Evolutionary conservation across 2,797 vertebrate species (phyloP).

Genomic region (Balearica regulorum): DNA sequence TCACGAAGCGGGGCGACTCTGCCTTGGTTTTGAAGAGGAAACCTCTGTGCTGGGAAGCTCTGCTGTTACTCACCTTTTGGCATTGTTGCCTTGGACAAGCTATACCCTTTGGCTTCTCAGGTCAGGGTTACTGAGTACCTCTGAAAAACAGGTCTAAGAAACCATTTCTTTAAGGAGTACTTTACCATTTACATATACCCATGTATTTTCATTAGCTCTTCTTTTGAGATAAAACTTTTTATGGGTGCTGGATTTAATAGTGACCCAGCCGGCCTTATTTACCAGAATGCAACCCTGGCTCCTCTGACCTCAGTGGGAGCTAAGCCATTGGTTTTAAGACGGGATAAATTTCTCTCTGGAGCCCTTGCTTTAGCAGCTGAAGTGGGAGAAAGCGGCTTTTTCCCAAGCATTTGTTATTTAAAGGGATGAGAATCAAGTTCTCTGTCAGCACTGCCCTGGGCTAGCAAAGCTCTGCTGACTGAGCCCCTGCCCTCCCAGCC

Average conservation of each 20-base stretch:
- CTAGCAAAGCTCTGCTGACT: neutral
- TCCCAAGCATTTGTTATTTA: neutral
- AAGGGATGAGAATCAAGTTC: neutral
- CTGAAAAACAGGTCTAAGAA: neutral
- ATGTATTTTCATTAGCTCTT: neutral
- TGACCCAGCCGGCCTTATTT: neutral
- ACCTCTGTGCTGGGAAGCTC: neutral
- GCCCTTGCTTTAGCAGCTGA: neutral
- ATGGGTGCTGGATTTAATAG: neutral
- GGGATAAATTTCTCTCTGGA: neutral
- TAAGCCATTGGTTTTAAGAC: neutral
- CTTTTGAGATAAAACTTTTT: neutral
- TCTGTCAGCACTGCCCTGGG: neutral
- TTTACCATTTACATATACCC: neutral
- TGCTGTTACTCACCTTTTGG: neutral
- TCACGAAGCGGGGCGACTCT: rapidly evolving
- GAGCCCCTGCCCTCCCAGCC: neutral
- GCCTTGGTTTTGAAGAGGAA: neutral
- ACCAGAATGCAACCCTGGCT: neutral
- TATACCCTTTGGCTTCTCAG: rapidly evolving
- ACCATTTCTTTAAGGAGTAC: neutral
- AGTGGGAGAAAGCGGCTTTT: neutral
- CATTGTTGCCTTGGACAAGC: neutral
- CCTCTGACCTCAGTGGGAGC: neutral
- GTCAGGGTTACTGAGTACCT: neutral